Evolutionary conservation across 1,140 invertebrate genomes (phyloP), one percentile per base, ranked within the genome.

Genomic region (Drosophila sproati): DNA sequence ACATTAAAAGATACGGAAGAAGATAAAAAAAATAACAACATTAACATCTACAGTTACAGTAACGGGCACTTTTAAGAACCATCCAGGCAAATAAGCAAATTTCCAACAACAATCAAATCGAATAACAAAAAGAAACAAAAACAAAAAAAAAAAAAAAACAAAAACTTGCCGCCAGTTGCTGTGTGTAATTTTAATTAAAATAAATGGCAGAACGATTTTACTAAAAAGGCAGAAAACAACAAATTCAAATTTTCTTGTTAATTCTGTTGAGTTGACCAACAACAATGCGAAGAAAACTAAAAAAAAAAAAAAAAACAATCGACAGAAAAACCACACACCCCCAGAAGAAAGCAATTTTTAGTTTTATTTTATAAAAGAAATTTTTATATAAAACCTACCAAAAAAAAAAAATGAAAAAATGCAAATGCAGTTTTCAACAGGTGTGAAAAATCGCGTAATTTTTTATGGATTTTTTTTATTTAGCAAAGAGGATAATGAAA

Each of bases 201-300:
- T 7, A 60, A 67, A 66, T 12, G 48, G 39, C 32, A 60, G 47
- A 60, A 52, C 43, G 56, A 73, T 67, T 73, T 66, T 60, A 77
- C 37, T 51, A 48, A 66, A 37, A 71, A 50, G 78, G 74, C 66
- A 75, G 52, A 82, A 78, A 82, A 82, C 64, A 61, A 73, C 55
- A 74, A 70, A 77, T 88, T 73, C 76, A 60, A 67, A 82, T 75
- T 87, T 81, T 77, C 60, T 75, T 80, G 78, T 83, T 88, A 80
- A 82, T 77, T 70, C 79, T 80, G 88, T 91, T 87, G 76, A 88
- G 80, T 89, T 85, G 80, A 71, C 29, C 55, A 56, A 66, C 7
- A 69, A 54, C 52, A 32, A 61, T 29, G 29, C 45, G 34, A 3
- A 29, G 35, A 48, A 43, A 39, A 34, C 41, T 8, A 41, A 59